Conservation (phyloP, 2,888 invertebrate genomes). For the Nymphalis c-album region DNA sequence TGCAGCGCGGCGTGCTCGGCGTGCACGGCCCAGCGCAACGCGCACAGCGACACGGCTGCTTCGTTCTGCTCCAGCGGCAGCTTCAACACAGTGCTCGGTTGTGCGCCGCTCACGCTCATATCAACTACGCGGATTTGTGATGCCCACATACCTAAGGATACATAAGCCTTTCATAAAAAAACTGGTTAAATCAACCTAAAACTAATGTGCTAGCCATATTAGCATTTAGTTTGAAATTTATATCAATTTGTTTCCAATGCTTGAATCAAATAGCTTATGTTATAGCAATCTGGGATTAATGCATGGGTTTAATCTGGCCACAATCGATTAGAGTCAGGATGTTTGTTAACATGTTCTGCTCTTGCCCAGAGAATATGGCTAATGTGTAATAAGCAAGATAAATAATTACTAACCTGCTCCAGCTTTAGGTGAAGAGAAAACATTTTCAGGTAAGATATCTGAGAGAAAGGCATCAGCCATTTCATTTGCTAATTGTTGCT, state of each 20-base stretch:
- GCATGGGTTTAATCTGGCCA: slow-evolving; percentile 74
- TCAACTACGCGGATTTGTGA: slow-evolving; percentile 93
- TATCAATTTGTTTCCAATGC: slow-evolving; percentile 62
- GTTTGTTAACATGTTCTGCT: slow-evolving; percentile 62
- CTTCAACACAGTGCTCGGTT: slow-evolving; percentile 88
- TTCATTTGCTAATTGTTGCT: slow-evolving; percentile 96
- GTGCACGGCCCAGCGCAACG: slow-evolving; percentile 88
- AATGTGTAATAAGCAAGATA: not conserved
- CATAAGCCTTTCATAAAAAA: not conserved
- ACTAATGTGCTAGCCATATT: not conserved
- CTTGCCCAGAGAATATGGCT: slow-evolving; percentile 81
- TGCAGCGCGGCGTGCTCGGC: slow-evolving; percentile 72
- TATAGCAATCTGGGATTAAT: slow-evolving; percentile 77
- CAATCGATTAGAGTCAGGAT: slow-evolving; percentile 76
- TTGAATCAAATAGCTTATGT: slow-evolving; percentile 75
- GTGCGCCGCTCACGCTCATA: slow-evolving; percentile 82
- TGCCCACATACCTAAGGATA: slow-evolving; percentile 93
- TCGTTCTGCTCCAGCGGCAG: slow-evolving; percentile 96
- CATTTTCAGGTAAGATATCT: slow-evolving; percentile 95
- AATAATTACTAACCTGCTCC: slow-evolving; percentile 81
- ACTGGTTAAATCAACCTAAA: not conserved
- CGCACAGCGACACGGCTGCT: slow-evolving; percentile 93
- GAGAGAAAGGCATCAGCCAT: slow-evolving; percentile 98
- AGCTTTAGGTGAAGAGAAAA: slow-evolving; percentile 98
- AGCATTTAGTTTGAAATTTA: too few relatives aligned